phyloP scores from a whole-genome alignment of 2,797 vertebrate genomes.

The Sus cebifrons region DNA sequence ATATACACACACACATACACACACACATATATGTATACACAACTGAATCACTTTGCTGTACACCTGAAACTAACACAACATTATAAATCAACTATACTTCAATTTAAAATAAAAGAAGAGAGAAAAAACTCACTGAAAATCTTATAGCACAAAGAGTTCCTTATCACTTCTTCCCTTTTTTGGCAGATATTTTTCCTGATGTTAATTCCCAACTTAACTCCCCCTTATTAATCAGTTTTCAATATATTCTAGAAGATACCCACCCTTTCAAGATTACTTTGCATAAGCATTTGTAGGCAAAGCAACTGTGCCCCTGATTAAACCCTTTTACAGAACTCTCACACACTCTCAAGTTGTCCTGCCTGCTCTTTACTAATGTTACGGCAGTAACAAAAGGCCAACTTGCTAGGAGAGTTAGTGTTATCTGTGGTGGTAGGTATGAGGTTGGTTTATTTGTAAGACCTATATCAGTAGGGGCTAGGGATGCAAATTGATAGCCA shows the following conservation, averaged over 20 bases:
- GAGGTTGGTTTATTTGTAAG: constrained; percentile 70
- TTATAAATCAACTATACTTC: not conserved
- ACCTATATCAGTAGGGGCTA: not conserved
- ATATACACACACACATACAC: too few relatives aligned
- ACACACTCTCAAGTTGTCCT: constrained; percentile 65
- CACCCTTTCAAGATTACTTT: not conserved
- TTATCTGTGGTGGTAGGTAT: constrained; percentile 63
- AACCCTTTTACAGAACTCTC: not conserved
- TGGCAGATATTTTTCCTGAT: not conserved
- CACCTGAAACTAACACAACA: not conserved
- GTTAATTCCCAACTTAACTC: not conserved
- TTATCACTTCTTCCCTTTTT: not conserved
- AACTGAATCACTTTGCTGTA: not conserved
- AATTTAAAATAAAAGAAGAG: not conserved
- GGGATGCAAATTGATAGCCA: not conserved
- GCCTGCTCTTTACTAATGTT: constrained; percentile 65
- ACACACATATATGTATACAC: too few relatives aligned
- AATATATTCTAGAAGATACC: not conserved
- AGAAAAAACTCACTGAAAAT: not conserved
- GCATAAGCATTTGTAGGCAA: not conserved
- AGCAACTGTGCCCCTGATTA: not conserved
- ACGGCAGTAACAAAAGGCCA: constrained; percentile 77
- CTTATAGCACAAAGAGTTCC: not conserved
- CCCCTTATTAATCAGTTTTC: not conserved
- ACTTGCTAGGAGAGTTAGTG: constrained; percentile 82